Evolutionary conservation across 2,888 invertebrate genomes (phyloP).

Genomic region (Julus scandinavius): DNA sequence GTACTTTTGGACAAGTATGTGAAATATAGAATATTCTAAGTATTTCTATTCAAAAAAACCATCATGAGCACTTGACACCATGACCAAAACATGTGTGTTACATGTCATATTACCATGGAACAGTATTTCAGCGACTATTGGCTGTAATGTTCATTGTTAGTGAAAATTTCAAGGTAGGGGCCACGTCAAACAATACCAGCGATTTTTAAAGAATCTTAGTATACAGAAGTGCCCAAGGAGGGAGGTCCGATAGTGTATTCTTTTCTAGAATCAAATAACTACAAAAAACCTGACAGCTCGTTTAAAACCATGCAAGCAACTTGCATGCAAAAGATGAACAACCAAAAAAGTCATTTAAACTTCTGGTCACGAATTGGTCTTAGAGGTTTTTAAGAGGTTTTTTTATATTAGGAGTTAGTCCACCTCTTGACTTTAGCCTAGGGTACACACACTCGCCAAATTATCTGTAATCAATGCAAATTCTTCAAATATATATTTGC

Average conservation of each 20-base stretch:
- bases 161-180: not conserved
- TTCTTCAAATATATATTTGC: conserved; percentile 49
- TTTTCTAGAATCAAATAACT: not conserved
- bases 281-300: conserved; percentile 40
- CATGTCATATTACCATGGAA: too few relatives aligned
- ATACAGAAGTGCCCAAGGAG: not conserved
- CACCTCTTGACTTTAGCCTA: conserved; percentile 49
- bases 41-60: too few relatives aligned
- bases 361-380: conserved; percentile 48
- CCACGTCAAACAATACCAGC: not conserved
- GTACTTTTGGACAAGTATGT: too few relatives aligned
- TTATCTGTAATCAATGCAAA: conserved; percentile 51
- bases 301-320: conserved; percentile 30
- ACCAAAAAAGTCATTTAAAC: conserved; percentile 43
- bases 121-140: too few relatives aligned
- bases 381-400: conserved; percentile 30
- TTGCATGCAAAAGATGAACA: conserved; percentile 42
- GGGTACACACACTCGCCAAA: conserved; percentile 33
- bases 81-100: too few relatives aligned
- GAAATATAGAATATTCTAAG: too few relatives aligned
- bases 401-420: conserved; percentile 44
- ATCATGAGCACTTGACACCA: too few relatives aligned
- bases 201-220: not conserved
- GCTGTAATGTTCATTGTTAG: not conserved
- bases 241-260: not conserved